Base-by-base conservation (phyloP, 2,888 invertebrate species). In the Campopleginae sp. region DNA sequence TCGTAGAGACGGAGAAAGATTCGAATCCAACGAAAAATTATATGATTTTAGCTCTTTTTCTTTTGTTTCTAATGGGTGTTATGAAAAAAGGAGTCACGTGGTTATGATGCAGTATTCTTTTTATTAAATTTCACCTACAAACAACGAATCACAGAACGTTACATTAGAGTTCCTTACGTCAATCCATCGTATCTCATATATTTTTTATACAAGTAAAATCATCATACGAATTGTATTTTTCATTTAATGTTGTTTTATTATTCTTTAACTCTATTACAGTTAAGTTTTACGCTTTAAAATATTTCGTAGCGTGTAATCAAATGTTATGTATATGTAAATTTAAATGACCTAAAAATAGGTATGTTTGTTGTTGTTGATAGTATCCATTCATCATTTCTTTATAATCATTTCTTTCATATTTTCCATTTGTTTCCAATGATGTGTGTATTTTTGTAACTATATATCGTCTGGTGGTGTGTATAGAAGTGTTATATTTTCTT, bases 91-190 rank as follows among this genome's bases (percentile, higher is more conserved):
- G 12, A 63, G 33, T 33, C 63, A 19, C n/a, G 23, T 44, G 27
- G 54, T 85, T 92, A 92, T 92, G 90, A 91, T 93, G 92, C 93
- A 93, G 92, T 92, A 92, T 93, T 93, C 91, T 92, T 93, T 76
- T 93, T 93, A 93, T 93, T 93, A 92, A 93, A 93, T 93, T 93
- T 93, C 93, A 93, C 93, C 93, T 93, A 93, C 93, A 93, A 93
- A 93, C 93, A 93, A 93, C 93, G 93, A 93, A 93, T 93, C 93
- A 93, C 93, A 93, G 93, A 93, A 93, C 93, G 93, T 93, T 93
- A 93, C 93, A 93, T 93, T 93, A 93, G 92, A 93, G 92, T 93
- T 93, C 91, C 92, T 93, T 93, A 93, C 91, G 91, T 92, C 92
- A 92, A 93, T 92, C 91, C 92, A 93, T 92, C 91, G 89, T 92